A percentile compares a stretch with the other conserved stretches of the same genome.
Evolutionary conservation across 1,140 invertebrate genomes (phyloP).

Genomic region (Neodiprion lecontei): DNA sequence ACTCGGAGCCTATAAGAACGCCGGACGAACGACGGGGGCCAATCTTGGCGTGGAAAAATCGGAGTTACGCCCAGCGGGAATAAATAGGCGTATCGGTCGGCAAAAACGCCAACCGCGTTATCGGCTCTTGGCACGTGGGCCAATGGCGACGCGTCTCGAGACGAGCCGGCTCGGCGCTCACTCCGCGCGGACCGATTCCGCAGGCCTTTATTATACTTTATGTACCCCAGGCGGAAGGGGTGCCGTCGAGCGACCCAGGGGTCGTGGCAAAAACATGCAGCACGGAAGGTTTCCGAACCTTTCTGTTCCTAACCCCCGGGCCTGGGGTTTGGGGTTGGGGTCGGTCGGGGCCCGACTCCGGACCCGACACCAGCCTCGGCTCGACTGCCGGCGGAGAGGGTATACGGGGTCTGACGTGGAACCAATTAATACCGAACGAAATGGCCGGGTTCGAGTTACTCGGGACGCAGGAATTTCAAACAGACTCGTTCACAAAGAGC

Average conservation of each 20-base stretch:
- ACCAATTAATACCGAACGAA: constrained; percentile 7
- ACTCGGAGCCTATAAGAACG: constrained; percentile 42
- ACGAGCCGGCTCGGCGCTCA: constrained; percentile 26
- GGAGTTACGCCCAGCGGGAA: constrained; percentile 45
- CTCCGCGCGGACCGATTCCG: constrained; percentile 51
- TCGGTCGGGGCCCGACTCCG: background rate
- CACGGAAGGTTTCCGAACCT: constrained; percentile 1
- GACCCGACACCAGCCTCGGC: background rate
- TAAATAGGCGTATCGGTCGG: constrained; percentile 48
- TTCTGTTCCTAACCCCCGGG: constrained; percentile 3
- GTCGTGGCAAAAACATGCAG: constrained; percentile 33
- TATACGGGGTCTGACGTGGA: constrained; percentile 2
- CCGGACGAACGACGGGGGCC: constrained; percentile 26
- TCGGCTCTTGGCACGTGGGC: constrained; percentile 22
- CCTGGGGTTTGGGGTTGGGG: background rate
- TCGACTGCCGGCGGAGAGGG: background rate
- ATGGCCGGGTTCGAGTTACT: background rate
- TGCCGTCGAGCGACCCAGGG: constrained; percentile 31
- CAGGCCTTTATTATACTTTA: constrained; percentile 38
- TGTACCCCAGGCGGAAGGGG: constrained; percentile 25
- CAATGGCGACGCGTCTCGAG: constrained; percentile 35
- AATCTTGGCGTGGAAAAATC: constrained; percentile 44
- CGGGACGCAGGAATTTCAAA: constrained; percentile 4
- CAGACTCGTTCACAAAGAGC: constrained; percentile 3
- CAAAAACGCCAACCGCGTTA: constrained; percentile 48